phyloP scores from a whole-genome alignment of 1,140 invertebrate genomes.

The Lordiphosa clarofinis region DNA sequence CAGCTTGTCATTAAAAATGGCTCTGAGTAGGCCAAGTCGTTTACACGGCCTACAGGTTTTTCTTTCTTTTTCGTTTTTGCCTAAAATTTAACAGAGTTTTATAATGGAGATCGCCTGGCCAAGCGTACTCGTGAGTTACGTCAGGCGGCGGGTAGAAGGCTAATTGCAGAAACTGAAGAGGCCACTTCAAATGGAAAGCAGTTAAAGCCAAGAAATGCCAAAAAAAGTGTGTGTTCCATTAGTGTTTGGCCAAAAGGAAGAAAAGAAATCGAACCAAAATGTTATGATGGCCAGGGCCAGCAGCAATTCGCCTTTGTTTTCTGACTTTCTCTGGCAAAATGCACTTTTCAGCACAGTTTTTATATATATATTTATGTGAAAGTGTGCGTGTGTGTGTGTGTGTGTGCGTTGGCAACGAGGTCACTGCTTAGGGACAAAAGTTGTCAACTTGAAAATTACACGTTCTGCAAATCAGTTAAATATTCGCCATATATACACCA shows the following conservation, averaged over 20 bases:
- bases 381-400: constrained; percentile 12
- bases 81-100: too few species aligned
- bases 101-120: background rate
- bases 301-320: constrained; percentile 40
- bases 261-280: constrained; percentile 7
- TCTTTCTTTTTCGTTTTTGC: too few species aligned
- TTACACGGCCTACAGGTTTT: too few species aligned
- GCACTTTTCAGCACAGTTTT: constrained; percentile 1
- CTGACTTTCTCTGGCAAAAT: constrained; percentile 44
- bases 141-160: background rate
- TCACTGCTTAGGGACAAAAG: constrained; percentile 70
- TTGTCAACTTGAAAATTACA: constrained; percentile 78
- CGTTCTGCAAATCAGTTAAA: constrained; percentile 56
- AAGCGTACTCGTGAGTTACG: constrained; percentile 2
- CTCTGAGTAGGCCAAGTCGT: constrained; percentile 24
- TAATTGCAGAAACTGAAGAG: constrained; percentile 3
- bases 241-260: constrained; percentile 27
- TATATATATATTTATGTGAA: constrained; percentile 4
- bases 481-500: constrained; percentile 4
- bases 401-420: constrained; percentile 46
- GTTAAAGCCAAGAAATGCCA: background rate
- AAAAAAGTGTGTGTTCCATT: constrained; percentile 31
- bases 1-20: constrained; percentile 68
- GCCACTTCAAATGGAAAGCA: background rate
- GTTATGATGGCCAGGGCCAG: constrained; percentile 2